These are phyloP conservation scores for Trichopria drosophilae DNA, from an alignment of 2,888 invertebrate species.

Conservation along the genomic window DNA sequence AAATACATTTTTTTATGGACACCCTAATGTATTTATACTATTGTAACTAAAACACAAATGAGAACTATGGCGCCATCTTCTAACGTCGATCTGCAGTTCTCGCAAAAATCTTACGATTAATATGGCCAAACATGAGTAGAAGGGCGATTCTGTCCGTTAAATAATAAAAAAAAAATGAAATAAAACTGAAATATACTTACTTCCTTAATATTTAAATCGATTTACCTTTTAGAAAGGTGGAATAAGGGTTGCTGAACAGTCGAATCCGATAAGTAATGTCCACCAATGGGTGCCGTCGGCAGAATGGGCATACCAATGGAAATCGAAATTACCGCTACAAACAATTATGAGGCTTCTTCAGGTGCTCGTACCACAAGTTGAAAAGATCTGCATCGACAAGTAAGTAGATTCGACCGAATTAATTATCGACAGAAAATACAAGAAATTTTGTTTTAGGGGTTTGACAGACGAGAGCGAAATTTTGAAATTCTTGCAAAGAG, in stretches of 20 bases:
- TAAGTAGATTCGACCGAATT: slow-evolving; percentile 33
- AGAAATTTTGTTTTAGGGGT: slow-evolving; percentile 67
- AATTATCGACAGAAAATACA: not conserved
- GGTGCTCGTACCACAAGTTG: slow-evolving; percentile 98
- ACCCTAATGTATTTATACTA: too few species aligned
- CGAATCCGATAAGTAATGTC: slow-evolving; percentile 40
- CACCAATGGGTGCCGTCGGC: slow-evolving; percentile 85
- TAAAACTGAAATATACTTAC: too few species aligned
- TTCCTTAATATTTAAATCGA: too few species aligned
- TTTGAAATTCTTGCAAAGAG: slow-evolving; percentile 97
- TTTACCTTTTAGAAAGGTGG: slow-evolving; percentile 63
- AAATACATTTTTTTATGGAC: too few species aligned
- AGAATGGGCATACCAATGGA: slow-evolving; percentile 97
- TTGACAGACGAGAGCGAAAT: slow-evolving; percentile 99
- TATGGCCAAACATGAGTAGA: too few species aligned
- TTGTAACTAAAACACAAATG: too few species aligned
- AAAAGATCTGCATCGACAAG: slow-evolving; percentile 95
- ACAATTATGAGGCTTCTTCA: slow-evolving; percentile 98
- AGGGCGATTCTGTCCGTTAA: too few species aligned
- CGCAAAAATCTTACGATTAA: too few species aligned
- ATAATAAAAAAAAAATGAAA: too few species aligned
- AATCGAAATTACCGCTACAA: slow-evolving; percentile 94
- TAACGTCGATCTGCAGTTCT: too few species aligned
- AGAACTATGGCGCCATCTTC: too few species aligned
- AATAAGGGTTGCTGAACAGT: slow-evolving; percentile 63